A percentile compares a stretch with the other conserved stretches of the same genome.
Evolutionary conservation across 2,888 invertebrate genomes (phyloP).

Genomic region (Ennomos quercinarius): DNA sequence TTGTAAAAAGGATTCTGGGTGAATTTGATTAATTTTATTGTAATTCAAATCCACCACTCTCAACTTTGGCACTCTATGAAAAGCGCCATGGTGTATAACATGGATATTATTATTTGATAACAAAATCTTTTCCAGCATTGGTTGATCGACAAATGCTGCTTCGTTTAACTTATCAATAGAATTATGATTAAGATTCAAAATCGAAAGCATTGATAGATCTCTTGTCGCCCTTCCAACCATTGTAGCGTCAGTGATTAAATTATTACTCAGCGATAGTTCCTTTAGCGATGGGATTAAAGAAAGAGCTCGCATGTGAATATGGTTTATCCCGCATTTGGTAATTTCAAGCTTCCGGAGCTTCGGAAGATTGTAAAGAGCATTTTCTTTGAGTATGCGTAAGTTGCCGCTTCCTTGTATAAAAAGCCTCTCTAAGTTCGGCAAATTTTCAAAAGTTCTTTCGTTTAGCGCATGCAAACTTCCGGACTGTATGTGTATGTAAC

Average conservation of each 20-base stretch:
- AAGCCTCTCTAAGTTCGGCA: slow-evolving; percentile 90
- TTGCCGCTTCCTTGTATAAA: slow-evolving; percentile 89
- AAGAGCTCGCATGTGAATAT: slow-evolving; percentile 92
- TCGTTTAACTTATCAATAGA: slow-evolving; percentile 89
- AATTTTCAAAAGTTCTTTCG: slow-evolving; percentile 88
- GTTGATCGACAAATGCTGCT: slow-evolving; percentile 92
- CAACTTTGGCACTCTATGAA: slow-evolving; percentile 91
- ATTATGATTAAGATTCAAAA: slow-evolving; percentile 90
- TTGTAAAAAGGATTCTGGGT: slow-evolving; percentile 93
- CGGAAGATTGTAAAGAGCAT: slow-evolving; percentile 89
- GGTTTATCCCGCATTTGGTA: slow-evolving; percentile 90
- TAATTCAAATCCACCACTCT: slow-evolving; percentile 91
- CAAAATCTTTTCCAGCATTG: slow-evolving; percentile 88
- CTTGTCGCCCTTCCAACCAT: slow-evolving; percentile 92
- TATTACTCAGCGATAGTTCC: slow-evolving; percentile 89
- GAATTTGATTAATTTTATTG: slow-evolving; percentile 91
- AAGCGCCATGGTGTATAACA: slow-evolving; percentile 92
- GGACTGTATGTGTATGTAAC: slow-evolving; percentile 91
- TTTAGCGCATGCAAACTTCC: slow-evolving; percentile 87
- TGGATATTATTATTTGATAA: slow-evolving; percentile 90
- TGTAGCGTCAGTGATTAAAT: slow-evolving; percentile 91
- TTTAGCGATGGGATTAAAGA: slow-evolving; percentile 89
- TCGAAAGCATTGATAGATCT: slow-evolving; percentile 90
- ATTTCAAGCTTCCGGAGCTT: slow-evolving; percentile 90
- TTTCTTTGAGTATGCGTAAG: slow-evolving; percentile 89